Base-by-base conservation (phyloP, 2,113 vertebrate species). In the Turdus rufiventris region DNA sequence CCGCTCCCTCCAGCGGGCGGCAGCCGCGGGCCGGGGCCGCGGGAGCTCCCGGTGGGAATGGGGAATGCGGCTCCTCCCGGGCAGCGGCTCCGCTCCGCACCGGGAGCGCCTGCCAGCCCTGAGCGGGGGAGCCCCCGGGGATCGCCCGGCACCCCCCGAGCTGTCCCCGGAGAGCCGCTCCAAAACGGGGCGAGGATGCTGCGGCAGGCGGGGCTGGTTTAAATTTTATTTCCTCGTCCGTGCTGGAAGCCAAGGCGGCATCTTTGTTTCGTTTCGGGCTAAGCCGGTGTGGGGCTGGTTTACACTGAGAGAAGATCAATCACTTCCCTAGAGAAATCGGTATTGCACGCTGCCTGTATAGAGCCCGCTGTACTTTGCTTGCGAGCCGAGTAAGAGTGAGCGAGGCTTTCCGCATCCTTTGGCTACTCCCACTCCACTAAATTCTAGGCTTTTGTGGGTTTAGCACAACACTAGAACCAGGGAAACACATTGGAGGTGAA, bases 1-100 rank as follows among this genome's bases (percentile, higher is more conserved):
- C 24, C 62, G 18, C 50, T 91, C 76, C 77, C 23, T 86, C 94
- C 95, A 73, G 88, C 60, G 85, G 94, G 92, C 73, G 94, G 95
- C 95, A 95, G 94, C 84, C 90, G 80, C 67, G 94, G 73, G 54
- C 79, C 26, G 25, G 60, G 31, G 50, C 82, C 8, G 57, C 48
- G 12, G 29, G 5, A 18, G 48, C 14, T 60, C 29, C 48, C 48
- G 0, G 56, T 6, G 57, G 62, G 57, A 25, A 47, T 40, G 53
- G 57, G 62, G 57, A 25, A 47, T 40, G 53, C 29, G 12, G 47
- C 28, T 83, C 14, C 14, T 56, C 23, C 7, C 31, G 14, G 15
- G 43, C 7, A n/a, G 20, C 23, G 2, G 45, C 12, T 12, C 14
- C 3, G 3, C 9, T 2, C 2, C 23, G 24, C 10, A 31, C 14